Conservation (phyloP, 2,888 invertebrate species). For the Epinotia brunnichana region DNA sequence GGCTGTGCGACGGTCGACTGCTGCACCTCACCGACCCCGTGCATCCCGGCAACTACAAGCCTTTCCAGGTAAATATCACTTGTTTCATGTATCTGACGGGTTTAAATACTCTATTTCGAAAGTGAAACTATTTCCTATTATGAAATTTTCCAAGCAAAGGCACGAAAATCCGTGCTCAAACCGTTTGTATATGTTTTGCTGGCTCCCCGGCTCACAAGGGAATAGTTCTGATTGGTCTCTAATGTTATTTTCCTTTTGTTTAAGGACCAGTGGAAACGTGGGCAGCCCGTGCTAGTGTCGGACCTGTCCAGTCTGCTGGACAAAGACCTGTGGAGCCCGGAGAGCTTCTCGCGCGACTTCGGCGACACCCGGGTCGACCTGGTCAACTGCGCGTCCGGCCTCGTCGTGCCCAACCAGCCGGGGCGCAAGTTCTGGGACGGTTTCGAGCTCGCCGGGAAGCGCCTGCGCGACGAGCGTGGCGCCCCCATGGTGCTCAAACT, state of each 20-base stretch:
- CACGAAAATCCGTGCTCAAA: too few species aligned
- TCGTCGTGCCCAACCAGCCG: constrained; percentile 94
- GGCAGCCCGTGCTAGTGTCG: constrained; percentile 96
- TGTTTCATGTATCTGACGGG: not conserved
- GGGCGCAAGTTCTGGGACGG: constrained; percentile 99
- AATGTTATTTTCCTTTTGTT: constrained; percentile 49
- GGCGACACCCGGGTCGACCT: constrained; percentile 96
- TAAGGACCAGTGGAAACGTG: constrained; percentile 96
- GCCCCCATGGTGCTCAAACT: constrained; percentile 95
- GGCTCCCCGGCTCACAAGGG: too few species aligned
- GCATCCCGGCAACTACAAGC: constrained; percentile 90
- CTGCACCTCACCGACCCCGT: constrained; percentile 92
- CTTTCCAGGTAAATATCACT: constrained; percentile 86
- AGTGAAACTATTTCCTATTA: too few species aligned
- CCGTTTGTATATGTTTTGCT: too few species aligned
- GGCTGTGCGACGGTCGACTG: constrained; percentile 96
- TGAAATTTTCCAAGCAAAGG: too few species aligned
- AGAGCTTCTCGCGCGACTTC: constrained; percentile 95
- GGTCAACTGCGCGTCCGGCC: constrained; percentile 96
- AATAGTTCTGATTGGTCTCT: not conserved
- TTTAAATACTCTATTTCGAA: too few species aligned
- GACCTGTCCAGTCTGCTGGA: constrained; percentile 91
- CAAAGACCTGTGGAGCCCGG: constrained; percentile 94
- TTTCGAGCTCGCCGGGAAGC: constrained; percentile 92
- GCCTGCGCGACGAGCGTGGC: constrained; percentile 91